phyloP scores from a whole-genome alignment of 2,797 vertebrate species.

The Parauchenoglanis ngamensis region DNA sequence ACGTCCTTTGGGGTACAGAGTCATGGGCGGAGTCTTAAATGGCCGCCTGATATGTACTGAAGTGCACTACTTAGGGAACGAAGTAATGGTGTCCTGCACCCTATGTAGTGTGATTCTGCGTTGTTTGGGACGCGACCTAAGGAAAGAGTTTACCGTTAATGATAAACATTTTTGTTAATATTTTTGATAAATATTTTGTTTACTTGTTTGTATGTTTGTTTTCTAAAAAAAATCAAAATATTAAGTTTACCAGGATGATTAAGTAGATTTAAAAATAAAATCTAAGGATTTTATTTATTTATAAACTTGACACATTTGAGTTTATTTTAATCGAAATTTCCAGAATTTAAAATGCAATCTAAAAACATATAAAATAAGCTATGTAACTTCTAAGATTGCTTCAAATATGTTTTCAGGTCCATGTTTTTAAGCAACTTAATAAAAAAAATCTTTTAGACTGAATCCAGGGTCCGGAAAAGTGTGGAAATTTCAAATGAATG shows the following conservation, averaged over 20 bases:
- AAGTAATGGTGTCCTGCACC: accelerated
- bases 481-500: not conserved
- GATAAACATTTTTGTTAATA: not conserved
- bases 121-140: not conserved
- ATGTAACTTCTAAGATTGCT: too few species aligned
- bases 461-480: not conserved
- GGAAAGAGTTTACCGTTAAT: not conserved
- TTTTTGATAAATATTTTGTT: not conserved
- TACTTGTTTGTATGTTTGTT: not conserved
- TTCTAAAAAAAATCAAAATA: not conserved
- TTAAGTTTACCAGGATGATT: not conserved
- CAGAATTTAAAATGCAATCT: not conserved
- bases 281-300: too few species aligned
- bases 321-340: not conserved
- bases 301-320: too few species aligned
- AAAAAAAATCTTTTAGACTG: too few species aligned
- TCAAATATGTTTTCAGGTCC: not conserved
- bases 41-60: too few species aligned
- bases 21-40: not conserved
- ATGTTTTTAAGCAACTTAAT: not conserved
- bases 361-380: too few species aligned
- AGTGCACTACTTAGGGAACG: not conserved
- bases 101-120: not conserved
- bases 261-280: not conserved
- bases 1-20: too few species aligned